These are phyloP conservation scores for Tyria jacobaeae DNA, from an alignment of 2,888 invertebrate species.

Conservation along the genomic window DNA sequence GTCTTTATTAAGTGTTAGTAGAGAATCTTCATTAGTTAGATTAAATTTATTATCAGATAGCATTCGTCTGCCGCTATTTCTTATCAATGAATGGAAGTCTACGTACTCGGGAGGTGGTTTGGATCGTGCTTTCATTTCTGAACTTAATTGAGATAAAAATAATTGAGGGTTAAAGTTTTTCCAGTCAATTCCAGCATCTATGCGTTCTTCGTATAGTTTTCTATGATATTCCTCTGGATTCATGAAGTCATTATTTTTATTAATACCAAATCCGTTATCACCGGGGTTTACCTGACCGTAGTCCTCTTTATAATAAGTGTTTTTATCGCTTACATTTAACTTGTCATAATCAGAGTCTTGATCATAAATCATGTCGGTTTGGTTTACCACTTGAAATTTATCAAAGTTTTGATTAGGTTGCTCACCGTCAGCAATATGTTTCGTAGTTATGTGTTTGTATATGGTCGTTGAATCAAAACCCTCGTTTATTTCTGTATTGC, in stretches of 20 bases:
- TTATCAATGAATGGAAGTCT: not conserved
- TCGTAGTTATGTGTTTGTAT: not conserved
- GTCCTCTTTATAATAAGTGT: not conserved
- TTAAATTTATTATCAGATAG: not conserved
- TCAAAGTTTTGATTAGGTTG: not conserved
- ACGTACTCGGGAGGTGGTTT: not conserved
- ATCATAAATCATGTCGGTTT: not conserved
- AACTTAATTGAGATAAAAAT: slow-evolving; percentile 4
- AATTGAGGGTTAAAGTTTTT: not conserved
- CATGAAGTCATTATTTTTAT: not conserved
- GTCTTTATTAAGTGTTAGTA: not conserved
- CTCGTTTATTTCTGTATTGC: not conserved
- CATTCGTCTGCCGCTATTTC: slow-evolving; percentile 9
- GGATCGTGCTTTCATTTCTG: slow-evolving; percentile 1
- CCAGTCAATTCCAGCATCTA: slow-evolving; percentile 1
- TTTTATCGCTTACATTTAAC: not conserved
- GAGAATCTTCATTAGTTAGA: not conserved
- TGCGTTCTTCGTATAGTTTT: slow-evolving; percentile 5
- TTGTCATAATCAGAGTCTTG: not conserved
- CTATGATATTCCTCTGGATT: not conserved
- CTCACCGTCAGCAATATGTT: not conserved
- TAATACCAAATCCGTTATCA: not conserved
- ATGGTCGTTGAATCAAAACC: not conserved
- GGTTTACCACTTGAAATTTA: not conserved
- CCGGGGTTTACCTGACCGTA: not conserved